Percentiles rank a stretch among this genome's conserved stretches.
These are phyloP conservation scores for Nymphalis urticae DNA, from an alignment of 2,888 invertebrate species.

Conservation along the genomic window DNA sequence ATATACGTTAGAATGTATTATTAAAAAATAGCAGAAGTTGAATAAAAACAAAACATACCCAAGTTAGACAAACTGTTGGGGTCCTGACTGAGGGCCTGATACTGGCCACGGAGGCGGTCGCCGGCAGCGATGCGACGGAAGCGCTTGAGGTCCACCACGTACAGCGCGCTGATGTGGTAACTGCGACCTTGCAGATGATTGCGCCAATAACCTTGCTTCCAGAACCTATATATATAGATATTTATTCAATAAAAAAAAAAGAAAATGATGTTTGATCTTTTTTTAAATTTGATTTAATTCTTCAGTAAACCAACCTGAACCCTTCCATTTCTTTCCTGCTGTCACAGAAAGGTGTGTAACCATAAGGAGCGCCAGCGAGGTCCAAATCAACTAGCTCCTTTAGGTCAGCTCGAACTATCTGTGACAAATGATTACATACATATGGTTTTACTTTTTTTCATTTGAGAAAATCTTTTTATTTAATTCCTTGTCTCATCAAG, in stretches of 20 bases:
- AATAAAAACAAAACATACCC: constrained; percentile 78
- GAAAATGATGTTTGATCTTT: not conserved
- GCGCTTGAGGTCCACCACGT: constrained; percentile 97
- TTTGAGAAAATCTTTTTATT: too few species aligned
- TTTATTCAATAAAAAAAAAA: not conserved
- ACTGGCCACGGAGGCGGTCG: constrained; percentile 97
- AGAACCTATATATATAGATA: constrained; percentile 84
- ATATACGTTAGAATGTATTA: too few species aligned
- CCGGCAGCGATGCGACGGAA: constrained; percentile 99
- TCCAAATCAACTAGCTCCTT: constrained; percentile 96
- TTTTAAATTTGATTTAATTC: not conserved
- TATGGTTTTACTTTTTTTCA: not conserved
- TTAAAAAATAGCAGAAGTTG: too few species aligned
- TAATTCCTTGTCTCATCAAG: too few species aligned
- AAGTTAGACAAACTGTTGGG: constrained; percentile 98
- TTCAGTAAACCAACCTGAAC: constrained; percentile 82
- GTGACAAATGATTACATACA: constrained; percentile 30
- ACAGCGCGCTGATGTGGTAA: constrained; percentile 98
- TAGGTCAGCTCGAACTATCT: constrained; percentile 96
- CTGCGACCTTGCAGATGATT: constrained; percentile 96
- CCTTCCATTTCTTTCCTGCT: constrained; percentile 99
- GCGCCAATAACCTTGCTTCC: constrained; percentile 99
- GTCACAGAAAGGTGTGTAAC: constrained; percentile 99
- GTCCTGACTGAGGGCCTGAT: constrained; percentile 99
- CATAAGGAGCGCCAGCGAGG: constrained; percentile 97